Percentiles rank a stretch among this genome's conserved stretches.
These are phyloP conservation scores for Lepidocolaptes lacrymiger DNA, from an alignment of 2,797 vertebrate genomes.

Conservation along the genomic window DNA sequence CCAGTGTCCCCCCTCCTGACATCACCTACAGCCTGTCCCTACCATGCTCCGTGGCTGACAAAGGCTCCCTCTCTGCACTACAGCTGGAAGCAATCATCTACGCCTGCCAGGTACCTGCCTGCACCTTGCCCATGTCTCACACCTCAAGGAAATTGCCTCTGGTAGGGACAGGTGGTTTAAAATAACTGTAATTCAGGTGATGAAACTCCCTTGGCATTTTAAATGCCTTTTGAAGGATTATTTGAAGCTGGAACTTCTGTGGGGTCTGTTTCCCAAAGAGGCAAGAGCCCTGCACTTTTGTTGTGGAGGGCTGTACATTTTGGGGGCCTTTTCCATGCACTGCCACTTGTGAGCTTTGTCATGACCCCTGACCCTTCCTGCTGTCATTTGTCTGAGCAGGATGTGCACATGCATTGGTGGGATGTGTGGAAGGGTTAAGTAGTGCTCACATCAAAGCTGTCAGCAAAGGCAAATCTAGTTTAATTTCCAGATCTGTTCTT, in stretches of 20 bases:
- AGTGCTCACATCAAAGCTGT: not conserved
- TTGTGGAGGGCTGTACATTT: not conserved
- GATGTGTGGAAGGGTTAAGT: not conserved
- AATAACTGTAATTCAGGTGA: not conserved
- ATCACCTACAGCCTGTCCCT: conserved; percentile 91
- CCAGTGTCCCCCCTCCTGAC: conserved; percentile 95
- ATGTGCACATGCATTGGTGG: fast-evolving
- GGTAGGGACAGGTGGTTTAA: not conserved
- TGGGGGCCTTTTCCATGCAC: not conserved
- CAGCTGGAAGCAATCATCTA: conserved; percentile 97
- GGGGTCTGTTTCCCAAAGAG: not conserved
- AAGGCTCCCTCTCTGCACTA: conserved; percentile 89
- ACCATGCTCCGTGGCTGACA: conserved; percentile 76
- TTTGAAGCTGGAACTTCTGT: not conserved
- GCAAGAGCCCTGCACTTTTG: not conserved
- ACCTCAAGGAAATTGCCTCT: not conserved
- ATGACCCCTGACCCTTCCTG: not conserved
- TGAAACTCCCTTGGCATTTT: not conserved
- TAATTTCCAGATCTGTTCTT: not conserved
- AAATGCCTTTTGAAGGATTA: not conserved
- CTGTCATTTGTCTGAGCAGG: fast-evolving
- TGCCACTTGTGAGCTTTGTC: not conserved
- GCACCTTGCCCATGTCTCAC: not conserved
- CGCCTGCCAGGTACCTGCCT: conserved; percentile 89
- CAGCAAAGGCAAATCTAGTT: not conserved